Percentiles rank a stretch among this genome's conserved stretches.
Conservation (phyloP, 2,888 invertebrate species). For the Drosophila subsilvestris region DNA sequence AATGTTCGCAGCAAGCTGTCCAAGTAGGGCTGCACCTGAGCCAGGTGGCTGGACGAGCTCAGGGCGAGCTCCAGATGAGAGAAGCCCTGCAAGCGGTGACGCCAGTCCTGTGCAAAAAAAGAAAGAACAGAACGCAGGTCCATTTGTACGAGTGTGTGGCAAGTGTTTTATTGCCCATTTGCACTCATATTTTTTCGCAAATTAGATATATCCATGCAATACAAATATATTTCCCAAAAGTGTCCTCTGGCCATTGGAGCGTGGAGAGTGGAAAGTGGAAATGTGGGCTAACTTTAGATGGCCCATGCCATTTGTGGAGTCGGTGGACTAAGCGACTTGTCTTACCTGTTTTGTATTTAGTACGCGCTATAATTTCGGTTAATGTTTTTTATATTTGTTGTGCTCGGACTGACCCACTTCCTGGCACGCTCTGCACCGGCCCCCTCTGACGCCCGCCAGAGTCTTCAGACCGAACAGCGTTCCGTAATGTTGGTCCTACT, state of each 20-base stretch:
- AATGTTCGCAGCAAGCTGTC: constrained; percentile 87
- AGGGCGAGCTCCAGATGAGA: constrained; percentile 83
- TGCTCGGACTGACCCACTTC: constrained; percentile 70
- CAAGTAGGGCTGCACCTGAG: constrained; percentile 86
- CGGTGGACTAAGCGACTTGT: constrained; percentile 4
- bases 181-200: constrained; percentile 25
- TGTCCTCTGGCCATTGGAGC: neutral
- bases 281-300: constrained; percentile 42
- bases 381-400: constrained; percentile 79
- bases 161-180: constrained; percentile 42
- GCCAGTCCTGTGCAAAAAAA: constrained; percentile 81
- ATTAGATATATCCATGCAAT: constrained; percentile 11
- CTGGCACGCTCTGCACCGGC: constrained; percentile 57
- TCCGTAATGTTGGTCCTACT: constrained; percentile 26
- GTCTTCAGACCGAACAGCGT: constrained; percentile 46
- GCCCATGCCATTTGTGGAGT: neutral
- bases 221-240: constrained; percentile 12
- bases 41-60: constrained; percentile 85
- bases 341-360: constrained; percentile 40
- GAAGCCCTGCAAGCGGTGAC: constrained; percentile 82
- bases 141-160: constrained; percentile 15
- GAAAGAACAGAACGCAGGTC: constrained; percentile 1
- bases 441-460: constrained; percentile 23
- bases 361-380: constrained; percentile 78
- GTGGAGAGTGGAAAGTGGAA: neutral